These are phyloP conservation scores for Adrianichthys oophorus DNA, from an alignment of 2,797 vertebrate species.

Conservation along the genomic window DNA sequence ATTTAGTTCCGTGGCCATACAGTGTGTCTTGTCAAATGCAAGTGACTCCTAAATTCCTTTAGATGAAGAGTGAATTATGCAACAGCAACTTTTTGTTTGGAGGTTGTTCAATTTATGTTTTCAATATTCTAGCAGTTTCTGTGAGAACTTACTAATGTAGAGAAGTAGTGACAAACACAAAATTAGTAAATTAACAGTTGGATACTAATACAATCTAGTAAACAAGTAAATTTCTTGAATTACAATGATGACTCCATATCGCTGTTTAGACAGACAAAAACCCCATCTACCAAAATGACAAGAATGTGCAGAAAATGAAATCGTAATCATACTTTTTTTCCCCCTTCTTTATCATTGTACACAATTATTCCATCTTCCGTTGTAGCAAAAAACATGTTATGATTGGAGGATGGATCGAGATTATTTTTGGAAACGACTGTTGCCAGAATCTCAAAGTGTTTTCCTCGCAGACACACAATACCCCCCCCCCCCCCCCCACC, in stretches of 20 bases:
- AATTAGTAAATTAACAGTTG: constrained; percentile 26
- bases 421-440: constrained; percentile 1
- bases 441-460: constrained; percentile 16
- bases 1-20: constrained; percentile 33
- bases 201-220: constrained; percentile 13
- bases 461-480: neutral
- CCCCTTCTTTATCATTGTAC: neutral
- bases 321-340: constrained; percentile 5
- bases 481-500: neutral
- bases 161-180: constrained; percentile 33
- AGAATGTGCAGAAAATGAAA: constrained; percentile 22
- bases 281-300: neutral
- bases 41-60: constrained; percentile 31
- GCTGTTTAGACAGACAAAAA: neutral
- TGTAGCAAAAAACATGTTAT: constrained; percentile 16
- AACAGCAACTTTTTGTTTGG: constrained; percentile 30
- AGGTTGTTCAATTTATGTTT: constrained; percentile 26
- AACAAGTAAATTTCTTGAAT: constrained; percentile 12
- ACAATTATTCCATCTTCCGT: constrained; percentile 11
- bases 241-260: constrained; percentile 1
- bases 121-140: constrained; percentile 19
- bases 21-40: constrained; percentile 36
- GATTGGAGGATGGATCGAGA: constrained; percentile 7
- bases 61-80: constrained; percentile 52
- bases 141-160: constrained; percentile 40